These are phyloP conservation scores for Bombus sibiricus DNA, from an alignment of 1,140 invertebrate genomes.

Conservation along the genomic window DNA sequence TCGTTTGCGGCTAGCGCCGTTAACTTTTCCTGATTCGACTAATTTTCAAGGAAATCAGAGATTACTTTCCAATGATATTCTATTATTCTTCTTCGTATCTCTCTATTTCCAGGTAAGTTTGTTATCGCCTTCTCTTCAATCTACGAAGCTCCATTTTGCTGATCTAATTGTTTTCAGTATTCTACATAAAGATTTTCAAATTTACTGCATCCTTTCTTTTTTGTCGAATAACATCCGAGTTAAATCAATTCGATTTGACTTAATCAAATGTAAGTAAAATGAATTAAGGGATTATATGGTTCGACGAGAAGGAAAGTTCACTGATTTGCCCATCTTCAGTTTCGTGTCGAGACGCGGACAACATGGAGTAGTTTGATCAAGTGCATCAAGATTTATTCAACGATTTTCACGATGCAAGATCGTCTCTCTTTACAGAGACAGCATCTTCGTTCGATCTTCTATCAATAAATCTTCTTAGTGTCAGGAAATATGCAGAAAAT, in stretches of 20 bases:
- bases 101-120: neutral
- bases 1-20: neutral
- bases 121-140: neutral
- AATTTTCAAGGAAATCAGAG: neutral
- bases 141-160: neutral
- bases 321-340: neutral
- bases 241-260: neutral
- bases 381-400: neutral
- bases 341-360: neutral
- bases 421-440: neutral
- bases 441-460: neutral
- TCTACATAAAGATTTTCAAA: neutral
- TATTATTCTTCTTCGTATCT: neutral
- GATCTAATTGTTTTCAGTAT: neutral
- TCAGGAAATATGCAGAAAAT: neutral
- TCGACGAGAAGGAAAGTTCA: neutral
- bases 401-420: neutral
- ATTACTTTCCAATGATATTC: too few relatives aligned
- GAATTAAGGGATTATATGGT: neutral
- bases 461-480: neutral
- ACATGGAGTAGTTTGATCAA: too few relatives aligned
- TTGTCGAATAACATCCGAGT: neutral
- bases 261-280: neutral
- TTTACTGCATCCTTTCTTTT: neutral
- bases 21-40: neutral